Evolutionary conservation across 1,140 invertebrate genomes (phyloP).

Genomic region (Polyergus mexicanus): DNA sequence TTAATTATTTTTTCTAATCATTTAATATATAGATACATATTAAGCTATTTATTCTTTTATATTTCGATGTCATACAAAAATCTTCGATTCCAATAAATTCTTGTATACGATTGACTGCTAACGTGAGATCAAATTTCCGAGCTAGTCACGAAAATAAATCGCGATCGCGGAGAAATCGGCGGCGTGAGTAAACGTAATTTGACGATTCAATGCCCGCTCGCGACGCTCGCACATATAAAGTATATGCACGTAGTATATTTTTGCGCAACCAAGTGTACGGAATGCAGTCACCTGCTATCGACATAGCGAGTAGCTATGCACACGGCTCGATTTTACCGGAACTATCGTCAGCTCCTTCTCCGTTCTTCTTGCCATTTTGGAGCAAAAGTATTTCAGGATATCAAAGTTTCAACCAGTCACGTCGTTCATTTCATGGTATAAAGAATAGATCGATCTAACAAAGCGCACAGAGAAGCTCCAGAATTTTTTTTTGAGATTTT

Average conservation of each 20-base stretch:
- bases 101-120: conserved; percentile 8
- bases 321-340: conserved; percentile 44
- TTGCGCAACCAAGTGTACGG: conserved; percentile 44
- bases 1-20: not conserved
- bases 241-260: conserved; percentile 53
- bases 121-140: conserved; percentile 50
- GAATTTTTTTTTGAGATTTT: not conserved
- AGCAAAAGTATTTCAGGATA: conserved; percentile 39
- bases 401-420: conserved; percentile 47
- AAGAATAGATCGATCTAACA: conserved; percentile 44
- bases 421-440: conserved; percentile 25
- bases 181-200: conserved; percentile 67
- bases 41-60: conserved; percentile 33
- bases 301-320: conserved; percentile 57
- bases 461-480: not conserved
- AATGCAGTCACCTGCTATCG: conserved; percentile 62
- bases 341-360: conserved; percentile 53
- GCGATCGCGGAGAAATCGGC: conserved; percentile 26
- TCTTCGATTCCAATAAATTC: conserved; percentile 41
- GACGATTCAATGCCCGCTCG: conserved; percentile 62
- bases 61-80: conserved; percentile 32
- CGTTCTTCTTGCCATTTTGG: conserved; percentile 39
- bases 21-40: not conserved
- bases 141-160: conserved; percentile 34
- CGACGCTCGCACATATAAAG: conserved; percentile 39